Conservation (phyloP, 2,113 vertebrate species). For the Lucifuga dentata region DNA sequence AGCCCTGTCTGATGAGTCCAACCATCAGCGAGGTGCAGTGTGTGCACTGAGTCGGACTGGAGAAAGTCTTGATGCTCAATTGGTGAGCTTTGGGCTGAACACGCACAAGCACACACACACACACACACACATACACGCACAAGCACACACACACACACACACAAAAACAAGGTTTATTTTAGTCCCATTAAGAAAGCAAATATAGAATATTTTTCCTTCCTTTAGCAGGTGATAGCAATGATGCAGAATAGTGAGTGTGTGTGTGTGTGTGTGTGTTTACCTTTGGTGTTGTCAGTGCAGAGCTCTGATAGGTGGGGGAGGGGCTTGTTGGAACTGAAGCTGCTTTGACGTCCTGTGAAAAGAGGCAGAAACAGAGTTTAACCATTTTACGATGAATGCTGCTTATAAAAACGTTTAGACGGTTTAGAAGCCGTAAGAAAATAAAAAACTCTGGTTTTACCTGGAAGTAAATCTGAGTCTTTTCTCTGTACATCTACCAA, state of each 20-base stretch:
- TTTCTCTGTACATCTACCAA: no score
- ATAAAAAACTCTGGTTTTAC: no score
- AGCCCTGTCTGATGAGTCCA: constrained; percentile 94
- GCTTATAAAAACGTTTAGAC: no score
- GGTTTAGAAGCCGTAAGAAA: no score
- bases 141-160: no score
- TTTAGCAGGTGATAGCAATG: no score
- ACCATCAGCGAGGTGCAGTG: constrained; percentile 98
- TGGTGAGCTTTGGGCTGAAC: constrained; percentile 95
- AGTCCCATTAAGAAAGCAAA: no score
- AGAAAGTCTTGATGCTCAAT: constrained; percentile 95
- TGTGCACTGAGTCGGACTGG: constrained; percentile 93
- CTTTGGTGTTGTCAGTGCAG: constrained; percentile 89
- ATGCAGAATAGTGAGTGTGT: no score
- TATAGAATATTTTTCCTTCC: no score
- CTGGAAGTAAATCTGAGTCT: no score
- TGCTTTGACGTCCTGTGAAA: constrained; percentile 85
- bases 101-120: constrained; percentile 29
- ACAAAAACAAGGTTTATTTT: no score
- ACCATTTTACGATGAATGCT: no score
- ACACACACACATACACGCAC: neutral
- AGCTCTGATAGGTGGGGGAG: constrained; percentile 85
- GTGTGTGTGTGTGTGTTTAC: constrained; percentile 72
- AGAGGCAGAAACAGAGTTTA: constrained; percentile 17
- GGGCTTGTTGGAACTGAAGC: constrained; percentile 82